phyloP scores from a whole-genome alignment of 1,140 invertebrate species.

The Pararge aegeria region DNA sequence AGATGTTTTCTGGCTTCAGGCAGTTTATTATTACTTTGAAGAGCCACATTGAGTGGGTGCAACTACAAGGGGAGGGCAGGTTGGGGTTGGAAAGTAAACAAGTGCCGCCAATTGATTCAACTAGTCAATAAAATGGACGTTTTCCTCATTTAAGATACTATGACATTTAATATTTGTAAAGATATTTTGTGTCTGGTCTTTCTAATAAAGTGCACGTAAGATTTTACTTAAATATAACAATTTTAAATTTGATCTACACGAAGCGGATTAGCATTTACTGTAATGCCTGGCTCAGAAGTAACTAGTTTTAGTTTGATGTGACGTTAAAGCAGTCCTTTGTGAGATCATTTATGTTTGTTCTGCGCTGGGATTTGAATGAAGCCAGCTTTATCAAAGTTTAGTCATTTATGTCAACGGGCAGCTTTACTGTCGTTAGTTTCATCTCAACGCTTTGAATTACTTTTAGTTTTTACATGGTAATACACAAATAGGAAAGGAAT shows the following conservation, averaged over 20 bases:
- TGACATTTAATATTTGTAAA: conserved; percentile 7
- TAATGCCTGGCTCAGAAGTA: conserved; percentile 3
- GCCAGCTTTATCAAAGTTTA: conserved; percentile 52
- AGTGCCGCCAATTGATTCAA: conserved; percentile 64
- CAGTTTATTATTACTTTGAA: conserved; percentile 77
- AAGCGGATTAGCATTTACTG: conserved; percentile 1
- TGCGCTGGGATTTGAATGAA: conserved; percentile 36
- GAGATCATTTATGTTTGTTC: conserved; percentile 43
- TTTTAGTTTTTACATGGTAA: conserved; percentile 9
- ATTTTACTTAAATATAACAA: too few species aligned
- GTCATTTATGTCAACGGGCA: conserved; percentile 48
- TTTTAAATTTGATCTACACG: too few species aligned
- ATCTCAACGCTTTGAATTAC: conserved; percentile 41
- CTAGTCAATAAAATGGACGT: conserved; percentile 55
- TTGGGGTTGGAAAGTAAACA: conserved; percentile 69
- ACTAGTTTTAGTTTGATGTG: conserved; percentile 13
- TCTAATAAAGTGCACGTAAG: too few species aligned
- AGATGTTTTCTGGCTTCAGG: conserved; percentile 76
- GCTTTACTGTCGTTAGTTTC: conserved; percentile 39
- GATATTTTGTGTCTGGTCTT: not conserved
- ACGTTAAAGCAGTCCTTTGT: conserved; percentile 19
- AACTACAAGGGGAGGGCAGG: conserved; percentile 44
- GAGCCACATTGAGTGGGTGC: conserved; percentile 45
- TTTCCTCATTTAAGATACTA: conserved; percentile 47
- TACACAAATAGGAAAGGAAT: too few species aligned